Evolutionary conservation across 23 tunicate genomes (phyloP).

Genomic region (Diplosoma virens): DNA sequence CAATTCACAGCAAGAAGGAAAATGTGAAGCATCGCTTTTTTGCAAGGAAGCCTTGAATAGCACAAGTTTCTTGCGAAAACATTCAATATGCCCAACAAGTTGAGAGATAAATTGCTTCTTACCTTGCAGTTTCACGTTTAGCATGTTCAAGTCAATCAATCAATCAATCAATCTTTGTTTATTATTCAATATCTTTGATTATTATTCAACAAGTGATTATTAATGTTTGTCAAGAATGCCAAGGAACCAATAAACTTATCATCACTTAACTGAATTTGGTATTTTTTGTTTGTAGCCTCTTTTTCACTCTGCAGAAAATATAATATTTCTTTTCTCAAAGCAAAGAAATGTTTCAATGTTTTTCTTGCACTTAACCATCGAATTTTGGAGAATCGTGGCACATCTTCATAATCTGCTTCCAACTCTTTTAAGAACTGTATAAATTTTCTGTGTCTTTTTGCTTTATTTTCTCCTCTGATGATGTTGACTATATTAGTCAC

Average conservation of each 20-base stretch:
- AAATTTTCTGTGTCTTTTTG: conserved; percentile 9
- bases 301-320: conserved; percentile 13
- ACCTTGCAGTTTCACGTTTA: background rate
- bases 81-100: background rate
- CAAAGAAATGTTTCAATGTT: conserved; percentile 35
- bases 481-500: conserved; percentile 14
- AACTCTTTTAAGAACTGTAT: conserved; percentile 24
- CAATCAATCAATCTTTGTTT: too few relatives aligned
- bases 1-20: conserved; percentile 13
- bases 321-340: conserved; percentile 14
- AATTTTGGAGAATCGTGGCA: conserved; percentile 26
- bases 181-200: too few relatives aligned
- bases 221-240: conserved; percentile 41
- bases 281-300: background rate
- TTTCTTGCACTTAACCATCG: conserved; percentile 42
- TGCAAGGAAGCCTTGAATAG: background rate
- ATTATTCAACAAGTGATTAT: too few relatives aligned
- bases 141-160: too few relatives aligned
- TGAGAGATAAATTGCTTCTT: conserved; percentile 1
- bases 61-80: conserved; percentile 2
- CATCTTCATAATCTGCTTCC: conserved; percentile 35
- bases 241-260: conserved; percentile 34
- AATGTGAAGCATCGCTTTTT: conserved; percentile 4
- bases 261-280: conserved; percentile 31
- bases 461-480: conserved; percentile 19